Conservation (phyloP, 2,888 invertebrate species). For the Pseudococcus longispinus region DNA sequence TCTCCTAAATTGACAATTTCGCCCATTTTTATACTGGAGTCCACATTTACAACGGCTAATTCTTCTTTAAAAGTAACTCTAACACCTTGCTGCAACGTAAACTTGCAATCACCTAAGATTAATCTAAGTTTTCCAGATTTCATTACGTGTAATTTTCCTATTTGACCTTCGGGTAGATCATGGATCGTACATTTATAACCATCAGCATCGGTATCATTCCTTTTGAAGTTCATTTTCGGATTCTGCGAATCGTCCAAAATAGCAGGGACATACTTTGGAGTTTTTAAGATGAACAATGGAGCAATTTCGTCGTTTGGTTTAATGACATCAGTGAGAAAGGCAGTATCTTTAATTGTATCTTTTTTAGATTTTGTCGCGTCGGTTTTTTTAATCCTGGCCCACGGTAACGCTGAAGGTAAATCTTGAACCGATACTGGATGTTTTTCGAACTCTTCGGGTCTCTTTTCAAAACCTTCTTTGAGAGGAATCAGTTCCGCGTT, state of each 20-base stretch:
- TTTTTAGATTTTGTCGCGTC: neutral
- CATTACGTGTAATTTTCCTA: slow-evolving; percentile 51
- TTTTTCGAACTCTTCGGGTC: neutral
- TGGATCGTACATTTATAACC: slow-evolving; percentile 51
- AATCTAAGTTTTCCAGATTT: slow-evolving; percentile 50
- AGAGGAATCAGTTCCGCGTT: neutral
- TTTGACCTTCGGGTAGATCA: slow-evolving; percentile 52
- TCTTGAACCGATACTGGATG: slow-evolving; percentile 23
- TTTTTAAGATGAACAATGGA: slow-evolving; percentile 44
- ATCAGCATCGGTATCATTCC: neutral
- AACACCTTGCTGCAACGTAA: slow-evolving; percentile 33
- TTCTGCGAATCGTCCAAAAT: slow-evolving; percentile 32
- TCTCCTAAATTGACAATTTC: slow-evolving; percentile 49
- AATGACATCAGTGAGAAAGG: slow-evolving; percentile 35
- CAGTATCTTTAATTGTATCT: neutral
- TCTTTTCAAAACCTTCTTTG: neutral
- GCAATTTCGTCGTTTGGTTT: neutral
- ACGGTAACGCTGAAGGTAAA: slow-evolving; percentile 42
- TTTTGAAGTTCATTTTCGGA: neutral
- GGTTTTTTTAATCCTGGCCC: neutral
- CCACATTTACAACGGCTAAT: neutral
- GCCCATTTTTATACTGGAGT: slow-evolving; percentile 2
- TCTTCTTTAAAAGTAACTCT: slow-evolving; percentile 44
- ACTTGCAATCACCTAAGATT: slow-evolving; percentile 48
- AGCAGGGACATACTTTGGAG: slow-evolving; percentile 40